These are phyloP conservation scores for Ptilonorhynchus violaceus DNA, from an alignment of 2,113 vertebrate species.

Conservation along the genomic window DNA sequence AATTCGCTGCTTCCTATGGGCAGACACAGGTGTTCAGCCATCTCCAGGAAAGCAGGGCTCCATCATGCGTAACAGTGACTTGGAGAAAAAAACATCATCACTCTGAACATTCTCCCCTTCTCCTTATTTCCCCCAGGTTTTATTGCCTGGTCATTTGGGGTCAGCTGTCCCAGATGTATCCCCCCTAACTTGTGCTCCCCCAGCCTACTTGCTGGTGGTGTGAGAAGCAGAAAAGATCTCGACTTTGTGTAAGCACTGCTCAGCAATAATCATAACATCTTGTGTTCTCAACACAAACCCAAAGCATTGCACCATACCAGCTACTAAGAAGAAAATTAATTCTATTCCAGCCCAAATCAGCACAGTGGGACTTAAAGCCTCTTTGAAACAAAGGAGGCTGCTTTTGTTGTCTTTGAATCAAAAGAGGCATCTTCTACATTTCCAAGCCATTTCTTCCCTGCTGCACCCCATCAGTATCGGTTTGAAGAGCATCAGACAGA, in stretches of 20 bases:
- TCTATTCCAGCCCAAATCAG: not conserved
- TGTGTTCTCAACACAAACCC: not conserved
- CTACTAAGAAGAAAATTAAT: not conserved
- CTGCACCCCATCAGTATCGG: not conserved
- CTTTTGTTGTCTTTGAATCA: not conserved
- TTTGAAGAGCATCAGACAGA: not conserved
- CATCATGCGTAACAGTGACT: not conserved
- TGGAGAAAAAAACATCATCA: not conserved
- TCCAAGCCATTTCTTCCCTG: not conserved
- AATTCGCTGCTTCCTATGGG: not conserved
- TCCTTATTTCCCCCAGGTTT: not conserved
- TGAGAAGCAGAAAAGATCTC: not conserved
- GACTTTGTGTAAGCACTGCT: not conserved
- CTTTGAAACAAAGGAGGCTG: not conserved
- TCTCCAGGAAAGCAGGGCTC: not conserved
- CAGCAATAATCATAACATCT: not conserved
- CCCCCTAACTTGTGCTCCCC: not conserved
- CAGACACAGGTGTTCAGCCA: not conserved
- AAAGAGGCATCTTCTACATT: not conserved
- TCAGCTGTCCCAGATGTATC: not conserved
- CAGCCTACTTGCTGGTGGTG: not conserved
- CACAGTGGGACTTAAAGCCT: not conserved
- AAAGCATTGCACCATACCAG: not conserved
- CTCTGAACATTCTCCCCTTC: not conserved
- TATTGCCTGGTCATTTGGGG: not conserved